A percentile compares a stretch with the other conserved stretches of the same genome.
phyloP scores from a whole-genome alignment of 1,140 invertebrate genomes.

The Thaumetopoea pityocampa region DNA sequence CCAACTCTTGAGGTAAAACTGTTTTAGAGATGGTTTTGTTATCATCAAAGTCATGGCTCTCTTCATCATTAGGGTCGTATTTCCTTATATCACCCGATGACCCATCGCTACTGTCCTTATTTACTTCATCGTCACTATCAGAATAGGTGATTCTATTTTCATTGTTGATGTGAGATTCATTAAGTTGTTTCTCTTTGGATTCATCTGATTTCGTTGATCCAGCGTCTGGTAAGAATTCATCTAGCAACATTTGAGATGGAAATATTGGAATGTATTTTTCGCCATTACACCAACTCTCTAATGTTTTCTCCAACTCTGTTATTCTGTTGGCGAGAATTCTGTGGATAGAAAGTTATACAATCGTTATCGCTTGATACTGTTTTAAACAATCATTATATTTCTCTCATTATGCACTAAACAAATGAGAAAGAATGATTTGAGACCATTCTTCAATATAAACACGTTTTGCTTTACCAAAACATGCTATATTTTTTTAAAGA shows the following conservation, averaged over 20 bases:
- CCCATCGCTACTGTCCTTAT: constrained; percentile 17
- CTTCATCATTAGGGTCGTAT: constrained; percentile 24
- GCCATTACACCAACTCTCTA: constrained; percentile 67
- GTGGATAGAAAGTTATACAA: constrained; percentile 25
- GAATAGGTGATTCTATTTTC: constrained; percentile 32
- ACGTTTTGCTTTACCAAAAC: no score
- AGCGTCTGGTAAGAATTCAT: constrained; percentile 56
- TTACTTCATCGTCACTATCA: constrained; percentile 43
- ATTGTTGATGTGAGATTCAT: constrained; percentile 21
- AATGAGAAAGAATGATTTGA: no score
- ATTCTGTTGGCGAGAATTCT: constrained; percentile 71
- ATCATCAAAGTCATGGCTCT: constrained; percentile 23
- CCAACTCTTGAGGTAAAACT: constrained; percentile 57
- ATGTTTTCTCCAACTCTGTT: constrained; percentile 66
- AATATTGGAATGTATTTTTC: constrained; percentile 68
- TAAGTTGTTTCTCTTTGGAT: constrained; percentile 40
- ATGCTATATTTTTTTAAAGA: no score
- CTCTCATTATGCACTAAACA: no score
- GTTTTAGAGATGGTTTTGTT: constrained; percentile 38
- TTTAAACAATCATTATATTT: no score
- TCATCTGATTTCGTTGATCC: constrained; percentile 56
- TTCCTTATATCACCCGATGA: constrained; percentile 19
- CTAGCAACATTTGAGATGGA: constrained; percentile 69
- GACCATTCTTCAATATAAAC: no score
- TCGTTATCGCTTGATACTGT: no score